A percentile compares a stretch with the other conserved stretches of the same genome.
These are phyloP conservation scores for Zootermopsis nevadensis DNA, from an alignment of 2,888 invertebrate genomes.

Conservation along the genomic window DNA sequence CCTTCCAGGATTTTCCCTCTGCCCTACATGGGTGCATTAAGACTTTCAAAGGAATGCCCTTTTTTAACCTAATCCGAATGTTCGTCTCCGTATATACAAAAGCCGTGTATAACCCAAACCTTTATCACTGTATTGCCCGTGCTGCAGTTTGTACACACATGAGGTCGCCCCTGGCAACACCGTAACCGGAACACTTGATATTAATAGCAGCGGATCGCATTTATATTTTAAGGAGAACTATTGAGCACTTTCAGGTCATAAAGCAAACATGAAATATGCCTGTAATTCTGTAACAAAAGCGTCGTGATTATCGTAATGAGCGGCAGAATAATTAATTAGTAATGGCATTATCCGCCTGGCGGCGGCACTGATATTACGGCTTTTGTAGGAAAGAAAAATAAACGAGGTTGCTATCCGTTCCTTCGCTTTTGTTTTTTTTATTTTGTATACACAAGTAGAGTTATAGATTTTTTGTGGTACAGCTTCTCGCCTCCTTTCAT, in stretches of 20 bases:
- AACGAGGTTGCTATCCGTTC: not conserved
- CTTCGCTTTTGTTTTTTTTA: not conserved
- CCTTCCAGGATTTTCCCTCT: too few relatives aligned
- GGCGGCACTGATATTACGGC: slow-evolving; percentile 7
- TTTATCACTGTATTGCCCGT: not conserved
- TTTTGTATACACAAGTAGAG: slow-evolving; percentile 7
- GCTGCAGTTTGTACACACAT: slow-evolving; percentile 15
- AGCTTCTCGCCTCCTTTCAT: not conserved
- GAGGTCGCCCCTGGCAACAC: not conserved
- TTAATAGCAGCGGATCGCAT: not conserved
- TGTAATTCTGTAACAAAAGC: slow-evolving; percentile 36
- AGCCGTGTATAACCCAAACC: too few relatives aligned
- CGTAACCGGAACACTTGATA: slow-evolving; percentile 9
- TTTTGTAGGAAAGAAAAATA: slow-evolving; percentile 21
- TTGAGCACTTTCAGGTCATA: slow-evolving; percentile 7
- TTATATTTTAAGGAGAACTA: slow-evolving; percentile 7
- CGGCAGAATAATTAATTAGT: slow-evolving; percentile 38
- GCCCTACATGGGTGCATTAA: too few relatives aligned
- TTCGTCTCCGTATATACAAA: too few relatives aligned
- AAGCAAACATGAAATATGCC: slow-evolving; percentile 42
- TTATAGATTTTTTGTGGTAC: slow-evolving; percentile 11
- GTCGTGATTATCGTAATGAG: slow-evolving; percentile 35
- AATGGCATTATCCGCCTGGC: slow-evolving; percentile 31
- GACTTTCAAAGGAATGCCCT: too few relatives aligned
- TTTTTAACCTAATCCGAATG: too few relatives aligned